Conservation (phyloP, 2,888 invertebrate species). For the Melanostoma scalare region DNA sequence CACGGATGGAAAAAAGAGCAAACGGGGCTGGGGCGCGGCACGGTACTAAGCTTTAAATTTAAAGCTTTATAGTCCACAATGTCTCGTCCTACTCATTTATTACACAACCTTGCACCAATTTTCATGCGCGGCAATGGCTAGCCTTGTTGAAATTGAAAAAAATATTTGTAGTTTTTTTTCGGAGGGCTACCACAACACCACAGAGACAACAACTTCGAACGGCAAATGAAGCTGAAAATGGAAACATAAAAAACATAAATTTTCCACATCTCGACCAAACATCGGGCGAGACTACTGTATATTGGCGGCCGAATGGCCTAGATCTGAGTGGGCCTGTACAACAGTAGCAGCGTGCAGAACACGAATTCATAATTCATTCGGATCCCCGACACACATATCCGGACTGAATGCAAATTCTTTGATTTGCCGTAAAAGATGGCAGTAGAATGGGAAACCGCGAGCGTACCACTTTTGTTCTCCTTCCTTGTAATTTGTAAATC, state of each 20-base stretch:
- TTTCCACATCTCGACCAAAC: slow-evolving; percentile 61
- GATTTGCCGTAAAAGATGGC: slow-evolving; percentile 32
- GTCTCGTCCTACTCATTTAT: slow-evolving; percentile 43
- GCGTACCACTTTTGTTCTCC: no score
- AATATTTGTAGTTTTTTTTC: slow-evolving; percentile 15
- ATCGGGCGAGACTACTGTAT: slow-evolving; percentile 27
- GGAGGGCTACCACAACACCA: slow-evolving; percentile 59
- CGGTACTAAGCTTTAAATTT: slow-evolving; percentile 55
- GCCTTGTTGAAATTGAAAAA: slow-evolving; percentile 20
- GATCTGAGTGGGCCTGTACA: slow-evolving; percentile 51
- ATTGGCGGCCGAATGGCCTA: slow-evolving; percentile 55
- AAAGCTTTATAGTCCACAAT: slow-evolving; percentile 42
- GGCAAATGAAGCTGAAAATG: slow-evolving; percentile 52
- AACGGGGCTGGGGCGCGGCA: not conserved
- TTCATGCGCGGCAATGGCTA: slow-evolving; percentile 45
- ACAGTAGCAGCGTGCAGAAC: slow-evolving; percentile 31
- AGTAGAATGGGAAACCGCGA: not conserved
- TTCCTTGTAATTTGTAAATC: no score
- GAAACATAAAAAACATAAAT: slow-evolving; percentile 53
- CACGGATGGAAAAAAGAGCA: no score
- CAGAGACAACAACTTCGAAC: slow-evolving; percentile 35
- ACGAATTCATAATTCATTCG: slow-evolving; percentile 60
- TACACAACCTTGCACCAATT: slow-evolving; percentile 69
- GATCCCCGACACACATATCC: slow-evolving; percentile 59
- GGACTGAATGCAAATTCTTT: slow-evolving; percentile 64